These are phyloP conservation scores for Melanargia galathea DNA, from an alignment of 2,888 invertebrate genomes.

Conservation along the genomic window DNA sequence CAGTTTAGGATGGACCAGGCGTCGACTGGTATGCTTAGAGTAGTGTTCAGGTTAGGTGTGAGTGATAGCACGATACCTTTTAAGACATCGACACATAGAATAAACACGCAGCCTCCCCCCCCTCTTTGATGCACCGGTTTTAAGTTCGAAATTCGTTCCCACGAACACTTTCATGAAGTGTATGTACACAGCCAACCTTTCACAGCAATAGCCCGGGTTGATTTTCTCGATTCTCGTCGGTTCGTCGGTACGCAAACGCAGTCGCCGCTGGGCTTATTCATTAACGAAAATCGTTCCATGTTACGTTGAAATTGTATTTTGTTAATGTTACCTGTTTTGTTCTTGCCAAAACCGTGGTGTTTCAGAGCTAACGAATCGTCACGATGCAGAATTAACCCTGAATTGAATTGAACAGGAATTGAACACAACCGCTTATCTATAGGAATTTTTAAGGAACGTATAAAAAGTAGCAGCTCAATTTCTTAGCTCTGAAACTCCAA, in stretches of 20 bases:
- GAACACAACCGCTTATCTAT: slow-evolving; percentile 48
- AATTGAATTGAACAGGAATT: slow-evolving; percentile 57
- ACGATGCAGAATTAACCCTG: slow-evolving; percentile 50
- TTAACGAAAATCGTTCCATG: slow-evolving; percentile 74
- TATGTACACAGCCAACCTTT: slow-evolving; percentile 55
- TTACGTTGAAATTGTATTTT: slow-evolving; percentile 75
- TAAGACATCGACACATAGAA: slow-evolving; percentile 73
- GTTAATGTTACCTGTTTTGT: slow-evolving; percentile 77
- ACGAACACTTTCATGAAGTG: slow-evolving; percentile 41
- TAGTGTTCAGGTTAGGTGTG: slow-evolving; percentile 70
- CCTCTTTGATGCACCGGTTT: slow-evolving; percentile 47
- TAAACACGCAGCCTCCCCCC: slow-evolving; percentile 70
- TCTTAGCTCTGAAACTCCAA: slow-evolving; percentile 64
- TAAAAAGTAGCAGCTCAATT: slow-evolving; percentile 1
- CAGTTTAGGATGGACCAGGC: slow-evolving; percentile 82
- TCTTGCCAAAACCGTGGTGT: slow-evolving; percentile 59
- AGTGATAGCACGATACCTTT: slow-evolving; percentile 66
- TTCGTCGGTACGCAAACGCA: slow-evolving; percentile 60
- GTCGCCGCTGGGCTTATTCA: slow-evolving; percentile 80
- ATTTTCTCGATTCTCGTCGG: slow-evolving; percentile 67
- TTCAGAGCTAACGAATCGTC: slow-evolving; percentile 60
- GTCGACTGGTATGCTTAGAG: slow-evolving; percentile 78
- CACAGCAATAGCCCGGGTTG: slow-evolving; percentile 74
- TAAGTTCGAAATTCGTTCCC: slow-evolving; percentile 45
- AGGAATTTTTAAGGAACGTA: slow-evolving; percentile 2